A percentile compares a stretch with the other conserved stretches of the same genome.
phyloP scores from a whole-genome alignment of 2,797 vertebrate species.

The Xenops minutus region DNA sequence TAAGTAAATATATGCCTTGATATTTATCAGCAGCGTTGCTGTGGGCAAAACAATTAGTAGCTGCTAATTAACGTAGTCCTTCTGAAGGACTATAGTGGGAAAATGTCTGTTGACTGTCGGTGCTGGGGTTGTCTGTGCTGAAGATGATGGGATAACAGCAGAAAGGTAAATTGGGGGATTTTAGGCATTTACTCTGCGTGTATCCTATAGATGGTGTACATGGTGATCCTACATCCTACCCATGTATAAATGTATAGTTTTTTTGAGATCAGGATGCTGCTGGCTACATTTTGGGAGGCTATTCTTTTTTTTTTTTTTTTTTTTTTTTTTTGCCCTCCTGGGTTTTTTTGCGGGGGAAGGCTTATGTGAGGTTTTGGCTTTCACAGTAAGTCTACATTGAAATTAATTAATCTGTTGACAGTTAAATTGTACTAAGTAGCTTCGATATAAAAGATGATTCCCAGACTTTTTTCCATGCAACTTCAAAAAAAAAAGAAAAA shows the following conservation, averaged over 20 bases:
- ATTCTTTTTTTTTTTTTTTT: neutral
- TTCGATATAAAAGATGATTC: slow-evolving; percentile 65
- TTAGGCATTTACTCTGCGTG: neutral
- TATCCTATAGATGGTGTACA: neutral
- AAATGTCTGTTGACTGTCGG: neutral
- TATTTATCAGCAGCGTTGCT: slow-evolving; percentile 53
- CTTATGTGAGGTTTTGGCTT: slow-evolving; percentile 29
- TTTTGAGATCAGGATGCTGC: neutral
- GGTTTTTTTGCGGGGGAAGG: neutral
- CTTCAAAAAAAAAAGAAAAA: slow-evolving; percentile 18
- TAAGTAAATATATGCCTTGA: slow-evolving; percentile 64
- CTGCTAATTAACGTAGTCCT: neutral
- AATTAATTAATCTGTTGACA: slow-evolving; percentile 74
- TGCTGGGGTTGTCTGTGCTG: neutral
- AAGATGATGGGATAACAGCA: neutral
- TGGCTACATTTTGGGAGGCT: neutral
- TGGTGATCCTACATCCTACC: neutral
- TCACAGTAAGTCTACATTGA: slow-evolving; percentile 43
- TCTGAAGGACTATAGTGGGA: neutral
- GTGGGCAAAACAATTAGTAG: slow-evolving; percentile 33
- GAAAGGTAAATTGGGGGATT: neutral
- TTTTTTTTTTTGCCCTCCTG: neutral
- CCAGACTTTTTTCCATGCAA: slow-evolving; percentile 61
- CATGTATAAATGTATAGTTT: neutral
- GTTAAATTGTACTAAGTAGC: slow-evolving; percentile 68